These are phyloP conservation scores for Apodemia hepburni DNA, from an alignment of 2,888 invertebrate genomes.

Conservation along the genomic window DNA sequence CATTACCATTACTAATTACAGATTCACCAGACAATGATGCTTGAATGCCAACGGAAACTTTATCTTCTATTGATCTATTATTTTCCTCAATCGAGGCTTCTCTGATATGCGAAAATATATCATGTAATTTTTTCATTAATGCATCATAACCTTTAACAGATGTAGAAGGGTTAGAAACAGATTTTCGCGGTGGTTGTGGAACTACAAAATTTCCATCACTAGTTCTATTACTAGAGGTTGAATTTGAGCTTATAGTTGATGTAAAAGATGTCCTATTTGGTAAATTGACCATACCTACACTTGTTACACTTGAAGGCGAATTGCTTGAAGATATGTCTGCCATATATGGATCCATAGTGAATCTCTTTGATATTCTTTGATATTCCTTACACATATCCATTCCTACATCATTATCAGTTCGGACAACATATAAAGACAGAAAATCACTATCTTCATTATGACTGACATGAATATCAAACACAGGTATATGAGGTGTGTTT, in stretches of 20 bases:
- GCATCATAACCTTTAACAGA: constrained; percentile 69
- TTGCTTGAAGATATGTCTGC: constrained; percentile 65
- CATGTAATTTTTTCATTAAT: constrained; percentile 64
- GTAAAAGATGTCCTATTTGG: constrained; percentile 67
- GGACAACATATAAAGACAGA: constrained; percentile 62
- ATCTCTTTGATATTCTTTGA: constrained; percentile 69
- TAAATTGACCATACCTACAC: constrained; percentile 63
- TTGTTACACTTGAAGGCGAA: constrained; percentile 73
- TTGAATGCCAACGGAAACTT: constrained; percentile 65
- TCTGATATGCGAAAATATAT: constrained; percentile 62
- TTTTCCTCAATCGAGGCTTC: constrained; percentile 54
- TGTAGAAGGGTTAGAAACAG: constrained; percentile 54
- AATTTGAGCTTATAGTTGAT: constrained; percentile 64
- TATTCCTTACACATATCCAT: constrained; percentile 72
- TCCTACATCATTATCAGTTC: constrained; percentile 68
- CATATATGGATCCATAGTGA: constrained; percentile 68
- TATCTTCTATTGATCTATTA: constrained; percentile 57
- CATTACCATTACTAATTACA: constrained; percentile 58
- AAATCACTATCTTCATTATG: constrained; percentile 72
- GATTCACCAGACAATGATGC: constrained; percentile 52
- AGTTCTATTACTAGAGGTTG: constrained; percentile 62
- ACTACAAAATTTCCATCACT: constrained; percentile 73
- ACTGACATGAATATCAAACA: constrained; percentile 66
- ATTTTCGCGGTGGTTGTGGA: constrained; percentile 70
- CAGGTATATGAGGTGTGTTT: constrained; percentile 60